Conservation (phyloP, 2,797 vertebrate genomes). For the Hippocampus kuda region DNA sequence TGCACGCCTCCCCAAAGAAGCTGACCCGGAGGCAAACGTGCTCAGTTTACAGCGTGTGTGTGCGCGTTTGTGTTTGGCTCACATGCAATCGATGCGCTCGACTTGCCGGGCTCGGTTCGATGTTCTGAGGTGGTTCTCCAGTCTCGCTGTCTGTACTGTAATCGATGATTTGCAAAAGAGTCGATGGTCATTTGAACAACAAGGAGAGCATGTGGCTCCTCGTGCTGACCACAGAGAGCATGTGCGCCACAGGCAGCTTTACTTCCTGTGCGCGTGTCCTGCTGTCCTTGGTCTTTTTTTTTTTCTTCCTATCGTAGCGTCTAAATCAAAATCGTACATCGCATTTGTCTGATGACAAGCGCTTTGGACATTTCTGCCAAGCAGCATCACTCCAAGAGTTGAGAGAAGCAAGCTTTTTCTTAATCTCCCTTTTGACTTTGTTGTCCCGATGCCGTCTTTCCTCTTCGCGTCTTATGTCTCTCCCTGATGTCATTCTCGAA, state of each 20-base stretch:
- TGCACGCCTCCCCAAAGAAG: conserved; percentile 26
- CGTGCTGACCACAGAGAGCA: no score
- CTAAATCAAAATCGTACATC: conserved; percentile 54
- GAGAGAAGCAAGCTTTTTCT: conserved; percentile 46
- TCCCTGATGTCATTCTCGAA: conserved; percentile 30
- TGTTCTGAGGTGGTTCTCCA: conserved; percentile 23
- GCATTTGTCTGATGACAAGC: conserved; percentile 51
- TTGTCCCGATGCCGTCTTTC: conserved; percentile 37
- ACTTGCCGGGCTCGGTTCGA: conserved; percentile 10
- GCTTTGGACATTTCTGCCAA: conserved; percentile 51
- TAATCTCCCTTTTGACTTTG: conserved; percentile 57
- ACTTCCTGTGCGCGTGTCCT: background rate
- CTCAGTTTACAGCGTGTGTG: conserved; percentile 6
- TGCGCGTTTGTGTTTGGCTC: conserved; percentile 4
- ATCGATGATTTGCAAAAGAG: conserved; percentile 6
- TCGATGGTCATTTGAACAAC: background rate
- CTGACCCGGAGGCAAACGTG: conserved; percentile 13
- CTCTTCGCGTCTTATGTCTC: conserved; percentile 11
- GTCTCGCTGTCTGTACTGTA: conserved; percentile 7
- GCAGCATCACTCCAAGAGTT: conserved; percentile 37
- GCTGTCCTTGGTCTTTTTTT: conserved; percentile 13
- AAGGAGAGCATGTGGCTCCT: background rate
- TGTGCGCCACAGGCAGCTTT: background rate
- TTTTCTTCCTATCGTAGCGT: conserved; percentile 27
- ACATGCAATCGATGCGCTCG: conserved; percentile 9